phyloP scores from a whole-genome alignment of 2,888 invertebrate genomes.

The Drosophila stalkeri region DNA sequence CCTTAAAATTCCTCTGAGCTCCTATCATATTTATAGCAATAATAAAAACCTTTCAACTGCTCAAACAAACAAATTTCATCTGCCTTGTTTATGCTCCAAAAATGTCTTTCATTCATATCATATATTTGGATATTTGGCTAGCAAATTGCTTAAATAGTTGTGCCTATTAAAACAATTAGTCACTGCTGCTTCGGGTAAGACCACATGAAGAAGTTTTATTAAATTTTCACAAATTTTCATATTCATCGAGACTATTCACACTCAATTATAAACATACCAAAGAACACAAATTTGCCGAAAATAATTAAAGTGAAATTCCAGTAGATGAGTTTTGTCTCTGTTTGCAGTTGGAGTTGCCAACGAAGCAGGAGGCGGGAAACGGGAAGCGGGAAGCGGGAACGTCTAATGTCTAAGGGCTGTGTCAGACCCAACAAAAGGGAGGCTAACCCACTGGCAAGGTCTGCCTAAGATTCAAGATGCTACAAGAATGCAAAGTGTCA shows the following conservation, averaged over 20 bases:
- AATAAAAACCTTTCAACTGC: slow-evolving; percentile 16
- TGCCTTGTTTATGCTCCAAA: slow-evolving; percentile 1
- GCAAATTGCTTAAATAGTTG: slow-evolving; percentile 69
- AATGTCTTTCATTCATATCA: slow-evolving; percentile 22
- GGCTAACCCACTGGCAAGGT: slow-evolving; percentile 27
- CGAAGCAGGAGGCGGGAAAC: background rate
- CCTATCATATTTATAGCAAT: slow-evolving; percentile 4
- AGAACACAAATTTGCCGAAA: slow-evolving; percentile 73
- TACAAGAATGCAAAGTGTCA: slow-evolving; percentile 82
- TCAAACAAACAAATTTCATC: background rate
- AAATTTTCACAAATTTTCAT: slow-evolving; percentile 80
- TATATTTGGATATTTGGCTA: slow-evolving; percentile 49
- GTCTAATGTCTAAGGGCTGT: slow-evolving; percentile 11
- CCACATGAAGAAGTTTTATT: slow-evolving; percentile 58
- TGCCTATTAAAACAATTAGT: slow-evolving; percentile 72
- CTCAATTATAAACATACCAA: slow-evolving; percentile 83
- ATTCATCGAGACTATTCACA: slow-evolving; percentile 81
- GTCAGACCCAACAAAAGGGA: slow-evolving; percentile 21
- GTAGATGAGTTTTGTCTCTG: slow-evolving; percentile 56
- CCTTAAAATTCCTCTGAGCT: background rate
- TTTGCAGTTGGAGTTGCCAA: slow-evolving; percentile 26
- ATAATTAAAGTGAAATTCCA: slow-evolving; percentile 76
- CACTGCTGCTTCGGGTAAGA: slow-evolving; percentile 41
- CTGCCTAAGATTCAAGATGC: slow-evolving; percentile 68
- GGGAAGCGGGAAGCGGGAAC: background rate